These are phyloP conservation scores for Passer montanus DNA, from an alignment of 2,113 vertebrate genomes.

Conservation along the genomic window DNA sequence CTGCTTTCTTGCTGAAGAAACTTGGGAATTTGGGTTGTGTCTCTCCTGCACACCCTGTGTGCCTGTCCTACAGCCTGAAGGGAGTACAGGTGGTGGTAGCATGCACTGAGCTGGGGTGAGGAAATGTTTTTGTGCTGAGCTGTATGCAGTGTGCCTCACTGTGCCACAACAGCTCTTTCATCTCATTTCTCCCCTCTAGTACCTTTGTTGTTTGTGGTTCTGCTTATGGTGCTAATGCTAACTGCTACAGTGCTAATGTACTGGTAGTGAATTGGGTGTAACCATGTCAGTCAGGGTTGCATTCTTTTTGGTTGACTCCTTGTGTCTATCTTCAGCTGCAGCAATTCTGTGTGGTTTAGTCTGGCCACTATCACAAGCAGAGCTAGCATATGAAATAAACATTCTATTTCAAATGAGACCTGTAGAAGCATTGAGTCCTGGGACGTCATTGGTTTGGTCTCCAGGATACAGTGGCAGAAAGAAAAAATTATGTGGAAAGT, in stretches of 20 bases:
- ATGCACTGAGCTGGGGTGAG: neutral
- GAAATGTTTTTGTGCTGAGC: neutral
- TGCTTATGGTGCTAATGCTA: neutral
- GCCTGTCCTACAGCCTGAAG: neutral
- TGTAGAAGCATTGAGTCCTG: neutral
- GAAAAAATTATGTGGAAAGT: neutral
- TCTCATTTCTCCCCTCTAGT: neutral
- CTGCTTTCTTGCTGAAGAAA: neutral
- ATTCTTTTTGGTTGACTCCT: neutral
- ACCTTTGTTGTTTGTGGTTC: neutral
- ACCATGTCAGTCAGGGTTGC: neutral
- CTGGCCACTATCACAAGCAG: neutral
- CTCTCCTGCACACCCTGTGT: neutral
- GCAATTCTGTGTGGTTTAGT: neutral
- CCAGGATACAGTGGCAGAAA: neutral
- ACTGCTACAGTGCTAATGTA: neutral
- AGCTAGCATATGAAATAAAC: neutral
- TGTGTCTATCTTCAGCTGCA: neutral
- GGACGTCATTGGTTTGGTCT: neutral
- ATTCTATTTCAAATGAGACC: neutral
- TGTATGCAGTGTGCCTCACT: neutral
- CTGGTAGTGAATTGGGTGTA: neutral
- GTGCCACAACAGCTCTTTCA: neutral
- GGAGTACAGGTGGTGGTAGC: neutral
- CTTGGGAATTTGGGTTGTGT: neutral